These are phyloP conservation scores for Megalops atlanticus DNA, from an alignment of 2,113 vertebrate genomes.

Conservation along the genomic window DNA sequence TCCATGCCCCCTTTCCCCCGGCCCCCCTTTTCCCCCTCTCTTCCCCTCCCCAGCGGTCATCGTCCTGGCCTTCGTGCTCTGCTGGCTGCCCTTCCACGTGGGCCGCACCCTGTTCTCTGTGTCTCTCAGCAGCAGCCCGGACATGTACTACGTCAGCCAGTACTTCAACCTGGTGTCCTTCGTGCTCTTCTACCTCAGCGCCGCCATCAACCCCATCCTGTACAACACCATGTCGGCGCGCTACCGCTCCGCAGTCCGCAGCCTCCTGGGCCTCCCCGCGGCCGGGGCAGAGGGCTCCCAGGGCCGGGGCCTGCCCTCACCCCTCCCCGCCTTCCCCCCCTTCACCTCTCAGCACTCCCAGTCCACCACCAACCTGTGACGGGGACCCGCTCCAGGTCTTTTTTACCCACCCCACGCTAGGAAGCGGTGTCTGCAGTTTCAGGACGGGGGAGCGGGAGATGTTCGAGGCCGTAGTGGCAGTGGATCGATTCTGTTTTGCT, in stretches of 20 bases:
- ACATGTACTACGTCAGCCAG: conserved; percentile 69
- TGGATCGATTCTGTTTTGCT: not conserved
- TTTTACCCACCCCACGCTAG: not conserved
- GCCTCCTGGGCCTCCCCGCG: conserved; percentile 50
- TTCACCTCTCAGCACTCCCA: conserved; percentile 43
- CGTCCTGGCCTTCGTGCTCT: conserved; percentile 73
- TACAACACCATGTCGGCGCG: conserved; percentile 77
- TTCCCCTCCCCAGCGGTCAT: conserved; percentile 65
- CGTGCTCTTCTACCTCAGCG: conserved; percentile 75
- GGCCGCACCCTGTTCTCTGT: conserved; percentile 71
- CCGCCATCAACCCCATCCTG: conserved; percentile 73
- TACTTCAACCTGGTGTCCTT: conserved; percentile 74
- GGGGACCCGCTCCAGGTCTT: not conserved
- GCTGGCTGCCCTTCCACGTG: conserved; percentile 78
- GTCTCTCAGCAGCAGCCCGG: conserved; percentile 45
- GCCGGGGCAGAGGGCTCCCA: not conserved
- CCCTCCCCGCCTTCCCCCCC: conserved; percentile 25
- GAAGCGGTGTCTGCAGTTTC: not conserved
- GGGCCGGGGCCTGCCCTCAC: not conserved
- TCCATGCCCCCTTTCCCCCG: not conserved
- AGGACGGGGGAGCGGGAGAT: not conserved
- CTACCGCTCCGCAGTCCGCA: conserved; percentile 64
- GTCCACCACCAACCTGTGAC: conserved; percentile 57
- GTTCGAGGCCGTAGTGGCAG: too few species aligned
- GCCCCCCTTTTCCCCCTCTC: not conserved